Conservation (phyloP, 2,113 vertebrate species). For the Bucco capensis region DNA sequence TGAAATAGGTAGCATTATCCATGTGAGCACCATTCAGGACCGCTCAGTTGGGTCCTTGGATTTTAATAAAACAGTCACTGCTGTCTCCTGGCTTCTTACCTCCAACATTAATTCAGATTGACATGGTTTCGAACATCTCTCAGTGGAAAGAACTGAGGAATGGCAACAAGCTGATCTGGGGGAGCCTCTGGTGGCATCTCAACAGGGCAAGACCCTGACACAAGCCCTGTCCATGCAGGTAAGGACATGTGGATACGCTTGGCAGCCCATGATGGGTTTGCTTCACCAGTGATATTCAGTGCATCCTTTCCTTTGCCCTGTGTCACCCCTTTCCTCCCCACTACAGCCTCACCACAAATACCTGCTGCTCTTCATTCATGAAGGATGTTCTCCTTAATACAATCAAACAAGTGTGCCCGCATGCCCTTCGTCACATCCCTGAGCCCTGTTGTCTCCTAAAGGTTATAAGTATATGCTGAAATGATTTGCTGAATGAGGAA, state of each 20-base stretch:
- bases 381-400: not conserved
- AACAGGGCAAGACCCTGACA: not conserved
- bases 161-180: not conserved
- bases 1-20: not conserved
- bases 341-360: not conserved
- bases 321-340: not conserved
- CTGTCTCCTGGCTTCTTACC: not conserved
- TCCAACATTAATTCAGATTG: conserved; percentile 41
- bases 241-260: not conserved
- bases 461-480: not conserved
- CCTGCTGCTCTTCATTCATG: not conserved
- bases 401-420: not conserved
- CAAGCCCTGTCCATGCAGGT: not conserved
- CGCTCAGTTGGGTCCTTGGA: conserved; percentile 35
- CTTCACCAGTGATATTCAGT: not conserved
- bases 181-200: conserved; percentile 7
- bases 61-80: conserved; percentile 53
- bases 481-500: not conserved
- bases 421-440: not conserved
- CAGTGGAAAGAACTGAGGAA: conserved; percentile 5
- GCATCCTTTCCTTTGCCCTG: not conserved
- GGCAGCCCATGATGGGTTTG: not conserved
- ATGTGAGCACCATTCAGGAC: not conserved
- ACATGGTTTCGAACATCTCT: not conserved
- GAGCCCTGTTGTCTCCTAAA: not conserved